Evolutionary conservation across 2,113 vertebrate genomes (phyloP).

Genomic region (Neomonachus schauinslandi): DNA sequence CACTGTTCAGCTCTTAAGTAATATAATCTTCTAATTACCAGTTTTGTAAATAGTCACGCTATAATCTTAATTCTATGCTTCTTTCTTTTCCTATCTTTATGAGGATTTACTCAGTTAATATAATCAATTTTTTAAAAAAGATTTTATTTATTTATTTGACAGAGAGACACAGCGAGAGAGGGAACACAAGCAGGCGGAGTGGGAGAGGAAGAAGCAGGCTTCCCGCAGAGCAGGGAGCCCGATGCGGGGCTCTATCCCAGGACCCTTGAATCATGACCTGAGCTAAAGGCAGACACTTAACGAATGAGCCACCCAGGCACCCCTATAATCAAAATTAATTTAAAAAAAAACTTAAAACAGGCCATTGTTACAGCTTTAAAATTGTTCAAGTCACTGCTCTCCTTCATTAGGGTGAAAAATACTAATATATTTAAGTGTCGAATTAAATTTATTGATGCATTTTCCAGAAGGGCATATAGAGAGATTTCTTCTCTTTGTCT

Average conservation of each 20-base stretch:
- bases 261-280: too few species aligned
- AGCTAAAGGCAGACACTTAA: too few species aligned
- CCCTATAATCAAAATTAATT: not conserved
- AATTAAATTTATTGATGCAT: not conserved
- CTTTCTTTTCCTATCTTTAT: not conserved
- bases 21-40: not conserved
- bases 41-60: not conserved
- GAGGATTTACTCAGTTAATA: constrained; percentile 16
- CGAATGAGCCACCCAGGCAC: too few species aligned
- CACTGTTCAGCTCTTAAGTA: constrained; percentile 9
- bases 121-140: not conserved
- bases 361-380: not conserved
- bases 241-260: too few species aligned
- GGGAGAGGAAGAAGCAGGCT: too few species aligned
- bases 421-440: not conserved
- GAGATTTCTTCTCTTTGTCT: not conserved
- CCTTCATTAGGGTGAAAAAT: constrained; percentile 1
- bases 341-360: not conserved
- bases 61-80: constrained; percentile 13
- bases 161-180: too few species aligned
- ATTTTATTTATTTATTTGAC: too few species aligned
- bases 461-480: not conserved
- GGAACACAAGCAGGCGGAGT: too few species aligned
- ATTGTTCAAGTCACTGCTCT: not conserved
- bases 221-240: too few species aligned